Evolutionary conservation across 2,113 vertebrate species (phyloP), one percentile per base, ranked within the genome.

Genomic region (Alaudala cheleensis): DNA sequence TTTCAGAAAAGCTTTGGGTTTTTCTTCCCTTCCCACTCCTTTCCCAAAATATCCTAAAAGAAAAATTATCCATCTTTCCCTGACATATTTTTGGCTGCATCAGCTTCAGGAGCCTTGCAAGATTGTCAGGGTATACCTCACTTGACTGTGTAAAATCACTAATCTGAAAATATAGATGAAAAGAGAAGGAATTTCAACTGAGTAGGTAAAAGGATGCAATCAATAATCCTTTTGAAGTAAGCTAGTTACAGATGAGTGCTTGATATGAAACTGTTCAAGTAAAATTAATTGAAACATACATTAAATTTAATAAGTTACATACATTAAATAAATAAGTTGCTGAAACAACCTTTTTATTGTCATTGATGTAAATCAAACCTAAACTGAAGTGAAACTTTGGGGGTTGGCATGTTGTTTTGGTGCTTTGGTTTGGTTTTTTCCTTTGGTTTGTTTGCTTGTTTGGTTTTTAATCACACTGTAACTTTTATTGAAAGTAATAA

Each of bases 401-500:
- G 13, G 6, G 3, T 10, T 47, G 56, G 10, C 16, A 47, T 33
- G n/a, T 17, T 57, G 29, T 14, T 69, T 29, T 21, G 13, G 12
- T 57, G 29, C 12, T 69, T 29, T 21, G 13, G 12, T 44, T 57
- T 71, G 25, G 6, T 8, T n/a, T 72, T 28, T 12, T 39, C 20
- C 11, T 60, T 60, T 60, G 34, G 18, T 37, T 39, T 8, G 14
- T 39, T 58, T 12, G 16, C 25, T 20, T 39, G 24, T 4, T 39
- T 39, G 16, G 16, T 53, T 25, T 67, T 29, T 49, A 78, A 53
- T 57, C 23, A n/a, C 47, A 40, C 11, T 53, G 29, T 50, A 78
- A 69, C 31, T 80, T 69, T 79, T 79, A 76, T 37, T 94, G 49
- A 92, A 88, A 94, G 85, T 29, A 96, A 93, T 83, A 77, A 78